A percentile compares a stretch with the other conserved stretches of the same genome.
Evolutionary conservation across 1,140 invertebrate genomes (phyloP).

Genomic region (Tetranychus cinnabarinus): DNA sequence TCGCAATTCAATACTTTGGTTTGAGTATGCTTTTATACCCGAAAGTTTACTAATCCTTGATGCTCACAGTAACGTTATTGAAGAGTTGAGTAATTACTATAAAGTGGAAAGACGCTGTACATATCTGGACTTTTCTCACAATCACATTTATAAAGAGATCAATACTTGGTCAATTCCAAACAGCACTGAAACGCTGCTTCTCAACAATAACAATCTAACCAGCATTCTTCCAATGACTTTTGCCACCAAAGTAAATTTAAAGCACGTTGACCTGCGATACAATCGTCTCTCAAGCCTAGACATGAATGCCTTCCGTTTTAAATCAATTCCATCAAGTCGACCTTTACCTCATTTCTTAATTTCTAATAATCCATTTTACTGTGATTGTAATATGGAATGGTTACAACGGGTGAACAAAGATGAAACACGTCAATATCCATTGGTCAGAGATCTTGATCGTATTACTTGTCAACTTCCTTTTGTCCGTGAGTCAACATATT

Average conservation of each 20-base stretch:
- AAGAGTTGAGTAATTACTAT: constrained; percentile 60
- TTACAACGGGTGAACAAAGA: constrained; percentile 47
- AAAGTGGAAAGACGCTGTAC: constrained; percentile 38
- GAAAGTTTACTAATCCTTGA: constrained; percentile 60
- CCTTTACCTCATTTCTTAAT: constrained; percentile 60
- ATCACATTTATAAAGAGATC: constrained; percentile 42
- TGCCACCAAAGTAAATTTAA: constrained; percentile 52
- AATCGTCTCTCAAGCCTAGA: constrained; percentile 60
- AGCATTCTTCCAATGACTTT: constrained; percentile 55
- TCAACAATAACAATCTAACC: constrained; percentile 56
- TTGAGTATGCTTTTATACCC: constrained; percentile 67
- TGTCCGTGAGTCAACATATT: constrained; percentile 35
- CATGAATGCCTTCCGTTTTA: constrained; percentile 38
- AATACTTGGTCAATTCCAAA: constrained; percentile 44
- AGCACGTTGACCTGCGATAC: constrained; percentile 54
- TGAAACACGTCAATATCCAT: constrained; percentile 38
- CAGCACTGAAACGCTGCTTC: constrained; percentile 46
- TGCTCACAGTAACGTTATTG: constrained; percentile 63
- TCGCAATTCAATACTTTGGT: constrained; percentile 64
- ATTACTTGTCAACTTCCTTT: constrained; percentile 72
- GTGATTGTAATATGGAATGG: constrained; percentile 74
- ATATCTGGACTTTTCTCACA: constrained; percentile 55
- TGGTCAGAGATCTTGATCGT: constrained; percentile 67
- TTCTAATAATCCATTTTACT: constrained; percentile 60
- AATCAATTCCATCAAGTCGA: not conserved